Evolutionary conservation across 2,113 vertebrate species (phyloP), one percentile per base, ranked within the genome.

Genomic region (Mobula birostris): DNA sequence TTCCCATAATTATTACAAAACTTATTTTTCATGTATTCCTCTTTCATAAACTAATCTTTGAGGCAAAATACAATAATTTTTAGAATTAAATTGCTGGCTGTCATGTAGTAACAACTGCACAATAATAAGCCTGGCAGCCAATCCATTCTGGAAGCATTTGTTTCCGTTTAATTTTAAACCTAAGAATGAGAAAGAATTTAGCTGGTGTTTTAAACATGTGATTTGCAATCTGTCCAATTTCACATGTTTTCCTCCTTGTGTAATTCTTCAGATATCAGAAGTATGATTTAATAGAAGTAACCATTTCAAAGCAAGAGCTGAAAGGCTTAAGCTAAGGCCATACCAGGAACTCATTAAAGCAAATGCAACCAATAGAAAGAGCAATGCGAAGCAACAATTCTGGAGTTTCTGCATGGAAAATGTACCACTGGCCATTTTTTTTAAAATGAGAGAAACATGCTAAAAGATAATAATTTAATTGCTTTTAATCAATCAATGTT

Each of bases 141-240:
- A 88, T 14, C 11, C 56, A 88, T 32, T 24, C 14, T 63, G 82
- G 7, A 85, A 19, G 36, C 80, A 83, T 21, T 83, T 83, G 36
- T 56, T 83, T 48, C 80, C 56, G 77, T n/a, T 78, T 78, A 78
- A 78, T 12, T 78, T 77, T 77, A 77, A 77, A 77, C 27, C 74
- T 77, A 24, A 77, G 77, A n/a, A 78, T 78, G 77, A 78, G 77
- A 78, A 78, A 78, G 77, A 29, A 32, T 78, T 78, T 78, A 32
- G 77, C n/a, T 78, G n/a, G 77, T 78, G 80, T 48, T 83, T 40
- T 83, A 83, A 83, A 56, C 24, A 83, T 56, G 80, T 83, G 80
- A 83, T 88, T 88, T 88, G 85, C n/a, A 15, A 87, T 63, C 85
- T 88, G 58, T 63, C 27, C 85, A 88, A n/a, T 88, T 88, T 6